A percentile compares a stretch with the other conserved stretches of the same genome.
Conservation (phyloP, 2,113 vertebrate species). For the Chlamydotis undulata region DNA sequence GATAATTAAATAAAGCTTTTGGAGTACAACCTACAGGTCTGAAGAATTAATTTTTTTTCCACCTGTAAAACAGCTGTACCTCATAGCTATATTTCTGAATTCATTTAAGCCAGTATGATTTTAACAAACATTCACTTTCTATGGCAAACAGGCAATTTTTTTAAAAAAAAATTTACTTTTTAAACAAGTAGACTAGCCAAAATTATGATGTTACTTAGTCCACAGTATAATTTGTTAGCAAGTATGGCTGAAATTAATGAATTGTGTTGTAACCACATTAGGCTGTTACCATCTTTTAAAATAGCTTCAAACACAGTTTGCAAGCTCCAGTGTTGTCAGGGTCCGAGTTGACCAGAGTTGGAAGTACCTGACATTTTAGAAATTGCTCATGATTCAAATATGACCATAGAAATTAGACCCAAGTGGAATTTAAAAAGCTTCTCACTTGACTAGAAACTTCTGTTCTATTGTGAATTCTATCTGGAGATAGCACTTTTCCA, state of each 20-base stretch:
- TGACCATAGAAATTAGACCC: background rate
- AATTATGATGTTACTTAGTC: background rate
- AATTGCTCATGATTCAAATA: constrained; percentile 19
- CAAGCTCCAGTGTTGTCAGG: background rate
- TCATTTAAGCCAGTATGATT: background rate
- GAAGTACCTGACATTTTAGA: constrained; percentile 11
- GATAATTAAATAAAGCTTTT: background rate
- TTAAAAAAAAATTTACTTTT: background rate
- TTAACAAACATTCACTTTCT: background rate
- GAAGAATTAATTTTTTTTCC: background rate
- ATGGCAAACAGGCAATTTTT: background rate
- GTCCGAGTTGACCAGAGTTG: background rate
- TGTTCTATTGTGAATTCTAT: background rate
- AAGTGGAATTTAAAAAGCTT: background rate
- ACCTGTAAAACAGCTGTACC: background rate
- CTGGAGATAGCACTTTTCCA: background rate
- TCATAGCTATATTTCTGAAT: background rate
- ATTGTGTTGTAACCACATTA: background rate
- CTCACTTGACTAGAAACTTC: background rate
- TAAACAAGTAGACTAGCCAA: background rate
- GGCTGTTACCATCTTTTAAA: constrained; percentile 11
- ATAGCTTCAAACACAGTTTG: constrained; percentile 20
- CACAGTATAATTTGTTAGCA: background rate
- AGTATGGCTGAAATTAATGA: constrained; percentile 17
- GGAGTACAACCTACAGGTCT: background rate